Base-by-base conservation (phyloP, 2,797 vertebrate genomes). In the Bucorvus abyssinicus region DNA sequence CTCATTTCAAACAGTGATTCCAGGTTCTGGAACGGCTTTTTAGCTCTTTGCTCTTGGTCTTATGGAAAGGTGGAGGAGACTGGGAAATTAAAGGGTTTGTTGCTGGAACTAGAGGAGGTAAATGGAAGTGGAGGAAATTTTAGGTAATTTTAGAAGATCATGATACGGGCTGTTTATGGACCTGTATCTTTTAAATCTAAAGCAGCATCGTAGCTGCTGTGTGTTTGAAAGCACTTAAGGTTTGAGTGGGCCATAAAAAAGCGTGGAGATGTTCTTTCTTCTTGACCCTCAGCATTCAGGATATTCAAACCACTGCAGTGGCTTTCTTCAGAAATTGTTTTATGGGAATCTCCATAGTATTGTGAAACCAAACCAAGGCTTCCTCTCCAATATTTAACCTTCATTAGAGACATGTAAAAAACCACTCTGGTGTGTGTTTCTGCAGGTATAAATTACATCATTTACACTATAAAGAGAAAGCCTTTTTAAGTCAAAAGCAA, bases 231-330 rank as follows among this genome's bases (percentile, higher is more conserved):
- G 60, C 84, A 94, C 86, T 95, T 94, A 64, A 44, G 64, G 22
- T 90, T 94, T 87, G 94, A 96, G 86, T 87, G 78, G 90, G 80
- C 88, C 57, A 45, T 90, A 96, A 93, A 92, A 85, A 68, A 13
- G 24, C 0, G 3, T 77, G 78, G 84, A 93, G 84, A 85, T 87
- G 84, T 94, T 95, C 68, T 91, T 92, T 65, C 82, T 93, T 90
- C 76, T 90, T 5, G 8, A 60, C 52, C 65, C 29, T 34, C 40
- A 23, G 50, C n/a, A 21, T 83, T 94, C 21, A 30, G 40, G 45
- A 32, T 79, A 50, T 77, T 89, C 61, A 93, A 83, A 92, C 56
- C 64, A 29, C 64, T 87, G 40, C 2, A 0, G 40, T 83, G 84
- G 34, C 78, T 87, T 82, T 74, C 57, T 85, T 87, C 42, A 89